Evolutionary conservation across 2,888 invertebrate genomes (phyloP).

Genomic region (Junonia oenone): DNA sequence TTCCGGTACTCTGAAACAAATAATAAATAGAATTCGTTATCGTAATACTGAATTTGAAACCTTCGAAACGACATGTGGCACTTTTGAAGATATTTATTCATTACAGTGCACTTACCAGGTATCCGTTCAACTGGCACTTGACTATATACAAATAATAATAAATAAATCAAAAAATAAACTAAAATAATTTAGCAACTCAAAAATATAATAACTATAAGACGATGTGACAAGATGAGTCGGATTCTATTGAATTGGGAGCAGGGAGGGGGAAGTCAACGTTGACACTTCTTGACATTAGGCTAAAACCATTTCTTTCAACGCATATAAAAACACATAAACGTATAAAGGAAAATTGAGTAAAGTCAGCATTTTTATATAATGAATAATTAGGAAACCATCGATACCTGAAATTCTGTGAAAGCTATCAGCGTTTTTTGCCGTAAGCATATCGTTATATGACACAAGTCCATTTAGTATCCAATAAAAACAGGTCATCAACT

Average conservation of each 20-base stretch:
- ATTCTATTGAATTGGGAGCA: constrained; percentile 42
- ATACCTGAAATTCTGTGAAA: too few species aligned
- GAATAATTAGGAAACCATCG: too few species aligned
- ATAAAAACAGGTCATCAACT: too few species aligned
- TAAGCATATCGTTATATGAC: too few species aligned
- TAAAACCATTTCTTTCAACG: not conserved
- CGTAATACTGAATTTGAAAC: constrained; percentile 33
- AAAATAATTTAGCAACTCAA: constrained; percentile 63
- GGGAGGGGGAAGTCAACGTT: constrained; percentile 42
- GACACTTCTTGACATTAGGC: constrained; percentile 32
- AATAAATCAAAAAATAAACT: constrained; percentile 54
- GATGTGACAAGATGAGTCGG: constrained; percentile 62
- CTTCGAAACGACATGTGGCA: constrained; percentile 49
- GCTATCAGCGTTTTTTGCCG: too few species aligned
- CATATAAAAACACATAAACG: not conserved
- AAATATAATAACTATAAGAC: constrained; percentile 46
- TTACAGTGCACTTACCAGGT: constrained; percentile 47
- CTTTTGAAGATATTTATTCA: constrained; percentile 32
- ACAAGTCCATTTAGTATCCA: too few species aligned
- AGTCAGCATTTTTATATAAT: too few species aligned
- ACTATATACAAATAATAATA: constrained; percentile 43
- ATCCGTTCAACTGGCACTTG: constrained; percentile 38
- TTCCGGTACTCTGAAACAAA: constrained; percentile 32
- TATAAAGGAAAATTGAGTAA: not conserved
- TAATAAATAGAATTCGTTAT: constrained; percentile 35